phyloP scores from a whole-genome alignment of 1,140 invertebrate genomes.

The Zeugodacus cucurbitae region DNA sequence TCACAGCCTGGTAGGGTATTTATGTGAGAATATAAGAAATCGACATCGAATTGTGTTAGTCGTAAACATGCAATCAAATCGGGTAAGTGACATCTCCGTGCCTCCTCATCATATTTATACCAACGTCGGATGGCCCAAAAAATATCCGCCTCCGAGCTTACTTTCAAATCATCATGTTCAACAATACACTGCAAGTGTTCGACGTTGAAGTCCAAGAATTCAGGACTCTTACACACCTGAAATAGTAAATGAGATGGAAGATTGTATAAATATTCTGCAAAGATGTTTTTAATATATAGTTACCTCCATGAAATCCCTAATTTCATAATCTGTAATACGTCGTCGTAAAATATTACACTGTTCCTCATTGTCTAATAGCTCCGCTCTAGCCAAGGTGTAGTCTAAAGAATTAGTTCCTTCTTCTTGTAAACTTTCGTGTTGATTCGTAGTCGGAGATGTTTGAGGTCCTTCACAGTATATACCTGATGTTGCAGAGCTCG shows the following conservation, averaged over 20 bases:
- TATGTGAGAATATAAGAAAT: background rate
- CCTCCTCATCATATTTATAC: background rate
- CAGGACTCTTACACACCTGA: background rate
- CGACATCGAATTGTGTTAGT: background rate
- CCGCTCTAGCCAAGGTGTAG: background rate
- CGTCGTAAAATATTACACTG: background rate
- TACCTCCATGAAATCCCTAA: slow-evolving; percentile 5
- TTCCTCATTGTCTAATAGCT: background rate
- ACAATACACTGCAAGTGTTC: background rate
- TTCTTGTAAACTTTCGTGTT: background rate
- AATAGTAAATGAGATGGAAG: background rate
- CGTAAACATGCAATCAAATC: background rate
- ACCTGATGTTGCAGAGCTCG: background rate
- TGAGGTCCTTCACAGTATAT: background rate
- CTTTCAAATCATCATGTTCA: background rate
- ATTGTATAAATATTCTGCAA: background rate
- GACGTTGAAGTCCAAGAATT: background rate
- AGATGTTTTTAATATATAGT: background rate
- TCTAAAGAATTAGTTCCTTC: background rate
- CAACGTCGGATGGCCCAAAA: background rate
- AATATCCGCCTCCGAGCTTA: background rate
- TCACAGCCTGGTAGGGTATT: background rate
- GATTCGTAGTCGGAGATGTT: background rate
- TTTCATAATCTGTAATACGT: background rate
- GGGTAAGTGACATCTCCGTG: background rate